These are phyloP conservation scores for Phymastichus coffea DNA, from an alignment of 1,140 invertebrate genomes.

Conservation along the genomic window DNA sequence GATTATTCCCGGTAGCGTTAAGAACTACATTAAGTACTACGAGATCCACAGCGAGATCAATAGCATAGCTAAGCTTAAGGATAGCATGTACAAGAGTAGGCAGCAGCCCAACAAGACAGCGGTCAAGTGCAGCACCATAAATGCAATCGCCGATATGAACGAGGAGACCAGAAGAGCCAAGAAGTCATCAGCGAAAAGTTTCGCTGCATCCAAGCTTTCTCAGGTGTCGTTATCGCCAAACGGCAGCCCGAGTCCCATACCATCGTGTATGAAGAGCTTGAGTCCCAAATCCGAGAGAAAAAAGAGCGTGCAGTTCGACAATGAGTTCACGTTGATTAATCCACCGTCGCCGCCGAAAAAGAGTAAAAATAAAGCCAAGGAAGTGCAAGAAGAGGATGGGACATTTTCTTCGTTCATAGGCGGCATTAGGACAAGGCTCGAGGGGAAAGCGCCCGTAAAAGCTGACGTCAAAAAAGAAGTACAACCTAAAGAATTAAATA, in stretches of 20 bases:
- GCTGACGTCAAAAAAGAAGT: constrained; percentile 18
- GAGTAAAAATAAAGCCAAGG: background rate
- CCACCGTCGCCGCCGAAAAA: constrained; percentile 16
- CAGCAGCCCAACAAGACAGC: background rate
- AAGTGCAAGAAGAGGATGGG: background rate
- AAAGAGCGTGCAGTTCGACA: constrained; percentile 48
- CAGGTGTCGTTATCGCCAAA: no score
- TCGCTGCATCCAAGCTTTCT: no score
- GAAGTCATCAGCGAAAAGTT: background rate
- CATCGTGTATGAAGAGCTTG: constrained; percentile 32
- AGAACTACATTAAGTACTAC: constrained; percentile 49
- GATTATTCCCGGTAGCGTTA: constrained; percentile 53
- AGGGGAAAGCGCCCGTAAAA: constrained; percentile 31
- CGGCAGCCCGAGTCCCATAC: no score
- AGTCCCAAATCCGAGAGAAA: constrained; percentile 31
- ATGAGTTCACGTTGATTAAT: constrained; percentile 37
- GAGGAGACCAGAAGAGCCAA: background rate
- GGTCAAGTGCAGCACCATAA: background rate
- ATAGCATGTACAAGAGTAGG: no score
- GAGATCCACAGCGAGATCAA: constrained; percentile 42
- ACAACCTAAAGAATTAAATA: constrained; percentile 7
- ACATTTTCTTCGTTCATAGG: constrained; percentile 23
- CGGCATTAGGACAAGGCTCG: constrained; percentile 25
- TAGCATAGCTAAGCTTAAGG: constrained; percentile 26
- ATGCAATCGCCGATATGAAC: no score